Base-by-base conservation (phyloP, 2,888 invertebrate genomes). In the Melitaea athalia region DNA sequence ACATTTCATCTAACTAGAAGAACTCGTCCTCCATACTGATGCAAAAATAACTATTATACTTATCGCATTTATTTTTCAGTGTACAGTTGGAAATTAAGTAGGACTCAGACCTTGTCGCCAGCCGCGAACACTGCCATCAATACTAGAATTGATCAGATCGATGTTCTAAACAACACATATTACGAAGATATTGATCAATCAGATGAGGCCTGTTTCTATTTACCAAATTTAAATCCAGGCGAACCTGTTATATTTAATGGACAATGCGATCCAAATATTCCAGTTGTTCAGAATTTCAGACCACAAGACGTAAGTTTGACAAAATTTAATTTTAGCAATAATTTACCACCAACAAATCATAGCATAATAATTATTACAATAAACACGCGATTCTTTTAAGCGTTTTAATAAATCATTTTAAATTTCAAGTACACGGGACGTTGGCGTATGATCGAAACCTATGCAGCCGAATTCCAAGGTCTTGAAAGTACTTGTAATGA, bases 61-160 rank as follows among this genome's bases (percentile, higher is more conserved):
- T 17, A 31, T 63, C 33, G 38, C 5, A 38, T 38, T 38, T 38
- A 38, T 60, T n/a, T 79, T 77, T 24, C 73, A 88, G 89, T 89
- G 0, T 87, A 76, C 74, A 88, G 88, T 67, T 91, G 89, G 91
- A 89, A 89, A 59, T 77, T 91, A 0, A 89, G 88, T 67, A 82
- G 85, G 74, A 76, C 78, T 0, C 78, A 76, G 49, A 71, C 77
- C 8, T 71, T 88, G 3, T 74, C 85, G 0, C 3, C 71, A 1
- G 68, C 67, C 0, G 79, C 81, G 0, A 74, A 59, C 4, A 64
- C 55, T 0, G 77, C 78, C 2, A 88, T 91, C 42, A 72, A 77
- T 17, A 70, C 65, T 24, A 78, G 78, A 4, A 82, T 85, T 1
- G 63, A 76, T 0, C 71, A 76, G 53, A 73, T 86, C 4, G 69